Evolutionary conservation across 2,113 vertebrate species (phyloP).

Genomic region (Orthochromis malagaraziensis): DNA sequence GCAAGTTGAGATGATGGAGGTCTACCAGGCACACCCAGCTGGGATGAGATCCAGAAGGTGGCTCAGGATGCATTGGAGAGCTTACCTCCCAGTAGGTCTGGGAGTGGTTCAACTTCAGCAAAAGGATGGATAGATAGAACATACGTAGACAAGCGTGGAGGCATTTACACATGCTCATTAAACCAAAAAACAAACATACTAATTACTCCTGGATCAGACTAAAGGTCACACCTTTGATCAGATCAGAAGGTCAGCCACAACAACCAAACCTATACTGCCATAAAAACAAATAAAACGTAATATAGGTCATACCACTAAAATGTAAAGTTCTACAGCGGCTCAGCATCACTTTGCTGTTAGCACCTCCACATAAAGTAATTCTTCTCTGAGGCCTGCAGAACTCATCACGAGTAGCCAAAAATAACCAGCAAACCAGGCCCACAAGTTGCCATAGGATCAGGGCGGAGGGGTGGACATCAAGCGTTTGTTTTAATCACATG

Average conservation of each 20-base stretch:
- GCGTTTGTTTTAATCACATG: slow-evolving; percentile 29
- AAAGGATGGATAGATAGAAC: not conserved
- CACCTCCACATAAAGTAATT: not conserved
- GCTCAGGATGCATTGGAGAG: not conserved
- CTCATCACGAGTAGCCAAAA: slow-evolving; percentile 4
- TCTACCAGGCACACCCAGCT: not conserved
- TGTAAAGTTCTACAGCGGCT: not conserved
- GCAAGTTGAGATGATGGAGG: not conserved
- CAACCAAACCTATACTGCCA: not conserved
- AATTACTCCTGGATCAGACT: not conserved
- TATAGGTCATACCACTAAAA: not conserved
- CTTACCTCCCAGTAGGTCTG: not conserved
- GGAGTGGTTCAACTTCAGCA: not conserved
- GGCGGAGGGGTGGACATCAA: not conserved
- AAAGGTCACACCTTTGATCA: not conserved
- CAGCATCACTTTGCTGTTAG: not conserved
- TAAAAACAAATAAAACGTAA: not conserved
- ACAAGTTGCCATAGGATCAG: slow-evolving; percentile 25
- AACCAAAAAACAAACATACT: not conserved
- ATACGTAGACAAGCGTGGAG: not conserved
- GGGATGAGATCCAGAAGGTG: not conserved
- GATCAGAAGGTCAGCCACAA: not conserved
- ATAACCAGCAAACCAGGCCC: slow-evolving; percentile 28
- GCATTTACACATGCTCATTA: not conserved
- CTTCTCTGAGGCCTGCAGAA: not conserved